phyloP scores from a whole-genome alignment of 2,888 invertebrate species.

The Polydrusus tereticollis region DNA sequence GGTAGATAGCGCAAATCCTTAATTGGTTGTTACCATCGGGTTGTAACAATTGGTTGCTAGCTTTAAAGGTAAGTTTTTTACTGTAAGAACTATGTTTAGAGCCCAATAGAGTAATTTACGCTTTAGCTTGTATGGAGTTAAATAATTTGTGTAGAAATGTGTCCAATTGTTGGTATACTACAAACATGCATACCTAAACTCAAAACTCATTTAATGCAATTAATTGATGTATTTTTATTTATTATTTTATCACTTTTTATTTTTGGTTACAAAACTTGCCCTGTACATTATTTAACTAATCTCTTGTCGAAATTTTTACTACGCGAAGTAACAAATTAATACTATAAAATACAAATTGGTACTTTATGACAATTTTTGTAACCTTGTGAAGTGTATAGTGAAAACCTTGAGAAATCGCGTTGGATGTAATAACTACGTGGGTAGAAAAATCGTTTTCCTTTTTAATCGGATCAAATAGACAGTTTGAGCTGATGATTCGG shows the following conservation, averaged over 20 bases:
- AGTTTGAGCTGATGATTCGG: too few species aligned
- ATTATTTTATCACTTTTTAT: not conserved
- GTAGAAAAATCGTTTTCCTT: too few species aligned
- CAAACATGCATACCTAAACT: not conserved
- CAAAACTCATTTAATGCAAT: not conserved
- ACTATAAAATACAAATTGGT: too few species aligned
- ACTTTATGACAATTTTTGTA: too few species aligned
- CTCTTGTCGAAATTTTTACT: too few species aligned
- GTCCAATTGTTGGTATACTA: slow-evolving; percentile 3
- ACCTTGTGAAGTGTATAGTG: too few species aligned
- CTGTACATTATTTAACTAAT: too few species aligned
- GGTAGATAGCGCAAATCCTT: too few species aligned
- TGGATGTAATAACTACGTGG: too few species aligned
- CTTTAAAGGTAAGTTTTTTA: slow-evolving; percentile 9
- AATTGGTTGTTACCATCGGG: not conserved
- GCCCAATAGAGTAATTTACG: slow-evolving; percentile 18
- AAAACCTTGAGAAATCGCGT: too few species aligned
- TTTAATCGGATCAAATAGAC: too few species aligned
- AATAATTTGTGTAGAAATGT: slow-evolving; percentile 7
- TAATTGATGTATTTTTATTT: not conserved
- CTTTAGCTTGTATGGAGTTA: slow-evolving; percentile 22
- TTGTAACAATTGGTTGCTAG: not conserved
- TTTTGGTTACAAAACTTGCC: slow-evolving; percentile 3
- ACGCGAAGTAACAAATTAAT: too few species aligned
- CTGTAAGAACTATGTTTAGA: slow-evolving; percentile 5